phyloP scores from a whole-genome alignment of 2,888 invertebrate genomes.

The Rhyacophila evoluta region DNA sequence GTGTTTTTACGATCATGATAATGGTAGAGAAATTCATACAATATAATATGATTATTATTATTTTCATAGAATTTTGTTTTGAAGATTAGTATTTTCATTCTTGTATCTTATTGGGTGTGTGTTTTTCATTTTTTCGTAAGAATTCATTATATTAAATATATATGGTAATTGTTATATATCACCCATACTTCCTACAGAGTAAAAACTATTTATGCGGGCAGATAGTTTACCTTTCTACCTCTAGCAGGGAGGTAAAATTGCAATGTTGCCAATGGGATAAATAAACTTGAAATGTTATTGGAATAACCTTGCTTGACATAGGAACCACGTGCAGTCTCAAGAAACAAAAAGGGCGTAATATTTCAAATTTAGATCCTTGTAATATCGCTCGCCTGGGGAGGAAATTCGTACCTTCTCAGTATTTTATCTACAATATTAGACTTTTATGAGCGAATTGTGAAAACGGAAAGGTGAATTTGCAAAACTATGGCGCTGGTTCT shows the following conservation, averaged over 20 bases:
- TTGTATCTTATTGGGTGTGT: too few relatives aligned
- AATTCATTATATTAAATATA: too few relatives aligned
- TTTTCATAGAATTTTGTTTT: too few relatives aligned
- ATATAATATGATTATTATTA: too few relatives aligned
- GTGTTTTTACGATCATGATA: too few relatives aligned
- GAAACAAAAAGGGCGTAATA: slow-evolving; percentile 12
- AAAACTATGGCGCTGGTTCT: not conserved
- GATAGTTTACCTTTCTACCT: not conserved
- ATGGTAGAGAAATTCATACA: too few relatives aligned
- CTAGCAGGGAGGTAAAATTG: not conserved
- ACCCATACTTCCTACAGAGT: not conserved
- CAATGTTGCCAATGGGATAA: slow-evolving; percentile 19
- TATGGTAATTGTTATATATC: too few relatives aligned
- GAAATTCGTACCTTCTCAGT: slow-evolving; percentile 10
- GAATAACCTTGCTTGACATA: slow-evolving; percentile 24
- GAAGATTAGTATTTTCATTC: too few relatives aligned
- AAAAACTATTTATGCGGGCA: not conserved
- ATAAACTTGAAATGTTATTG: slow-evolving; percentile 21
- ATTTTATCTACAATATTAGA: slow-evolving; percentile 37
- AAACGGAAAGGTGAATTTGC: slow-evolving; percentile 30
- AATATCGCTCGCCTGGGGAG: slow-evolving; percentile 22
- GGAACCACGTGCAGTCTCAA: slow-evolving; percentile 8
- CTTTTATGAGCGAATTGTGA: slow-evolving; percentile 31
- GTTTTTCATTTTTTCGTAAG: too few relatives aligned
- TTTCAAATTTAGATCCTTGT: slow-evolving; percentile 22